Conservation (phyloP, 2,888 invertebrate species). For the Drosophila monieri region DNA sequence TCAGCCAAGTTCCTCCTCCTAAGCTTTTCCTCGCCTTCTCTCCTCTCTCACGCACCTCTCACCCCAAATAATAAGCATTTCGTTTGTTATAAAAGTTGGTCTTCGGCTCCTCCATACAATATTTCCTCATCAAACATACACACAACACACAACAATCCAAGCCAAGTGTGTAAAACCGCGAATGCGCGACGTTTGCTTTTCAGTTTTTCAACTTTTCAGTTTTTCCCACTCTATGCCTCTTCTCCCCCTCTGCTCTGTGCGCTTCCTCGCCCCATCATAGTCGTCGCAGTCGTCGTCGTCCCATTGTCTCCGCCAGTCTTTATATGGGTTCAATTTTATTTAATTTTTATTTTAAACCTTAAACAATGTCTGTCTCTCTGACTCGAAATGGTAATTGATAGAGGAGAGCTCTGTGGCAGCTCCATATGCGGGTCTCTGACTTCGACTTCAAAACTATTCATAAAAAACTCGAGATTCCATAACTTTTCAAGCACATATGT, state of each 20-base stretch:
- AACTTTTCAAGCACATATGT: constrained; percentile 17
- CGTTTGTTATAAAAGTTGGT: constrained; percentile 43
- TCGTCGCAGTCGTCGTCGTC: not conserved
- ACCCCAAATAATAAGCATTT: constrained; percentile 39
- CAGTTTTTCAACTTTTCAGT: constrained; percentile 1
- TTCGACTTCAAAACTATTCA: constrained; percentile 48
- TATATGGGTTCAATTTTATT: constrained; percentile 77
- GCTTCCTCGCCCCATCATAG: too few relatives aligned
- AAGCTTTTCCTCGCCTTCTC: constrained; percentile 27
- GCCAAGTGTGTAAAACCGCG: constrained; percentile 24
- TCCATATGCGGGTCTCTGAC: constrained; percentile 67
- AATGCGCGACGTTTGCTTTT: constrained; percentile 30
- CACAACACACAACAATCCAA: not conserved
- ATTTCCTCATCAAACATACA: constrained; percentile 31
- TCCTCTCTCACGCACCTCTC: constrained; percentile 20
- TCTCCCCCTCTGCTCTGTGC: not conserved
- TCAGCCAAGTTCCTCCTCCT: constrained; percentile 47
- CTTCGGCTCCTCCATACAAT: constrained; percentile 20
- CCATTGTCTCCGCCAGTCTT: constrained; percentile 35
- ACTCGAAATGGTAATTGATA: constrained; percentile 60
- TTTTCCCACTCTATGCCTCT: not conserved
- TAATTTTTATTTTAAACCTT: constrained; percentile 72
- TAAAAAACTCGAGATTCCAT: constrained; percentile 32
- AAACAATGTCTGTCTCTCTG: constrained; percentile 66
- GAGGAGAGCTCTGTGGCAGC: constrained; percentile 7